Conservation (phyloP, 2,113 vertebrate species). For the Tilapia sparmanii region DNA sequence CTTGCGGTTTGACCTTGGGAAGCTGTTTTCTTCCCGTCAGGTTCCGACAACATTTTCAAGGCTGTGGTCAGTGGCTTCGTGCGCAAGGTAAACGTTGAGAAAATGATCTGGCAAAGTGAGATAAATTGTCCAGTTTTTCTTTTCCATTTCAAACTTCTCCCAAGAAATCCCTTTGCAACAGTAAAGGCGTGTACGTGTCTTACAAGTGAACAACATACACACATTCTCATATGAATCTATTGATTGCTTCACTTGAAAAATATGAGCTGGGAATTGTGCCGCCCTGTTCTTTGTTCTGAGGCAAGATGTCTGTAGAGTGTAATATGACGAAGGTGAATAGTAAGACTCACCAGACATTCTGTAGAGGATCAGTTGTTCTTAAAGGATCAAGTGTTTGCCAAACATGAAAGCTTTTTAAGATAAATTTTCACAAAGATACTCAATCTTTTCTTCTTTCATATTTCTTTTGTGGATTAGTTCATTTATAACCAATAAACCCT, state of each 20-base stretch:
- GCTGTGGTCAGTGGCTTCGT: slow-evolving; percentile 20
- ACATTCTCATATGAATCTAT: slow-evolving; percentile 24
- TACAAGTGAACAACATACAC: neutral
- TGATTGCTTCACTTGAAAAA: slow-evolving; percentile 54
- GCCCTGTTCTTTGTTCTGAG: slow-evolving; percentile 19
- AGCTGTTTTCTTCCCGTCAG: slow-evolving; percentile 15
- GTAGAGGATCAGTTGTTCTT: slow-evolving; percentile 33
- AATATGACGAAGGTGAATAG: slow-evolving; percentile 31
- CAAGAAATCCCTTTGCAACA: neutral
- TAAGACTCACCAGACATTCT: slow-evolving; percentile 2
- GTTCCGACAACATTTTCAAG: slow-evolving; percentile 29
- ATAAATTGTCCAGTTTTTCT: slow-evolving; percentile 30
- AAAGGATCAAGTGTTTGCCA: slow-evolving; percentile 35
- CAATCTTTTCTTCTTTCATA: neutral
- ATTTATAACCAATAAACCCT: neutral
- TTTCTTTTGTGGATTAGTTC: neutral
- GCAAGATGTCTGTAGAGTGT: neutral
- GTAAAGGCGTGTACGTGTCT: neutral
- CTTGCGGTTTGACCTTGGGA: slow-evolving; percentile 30
- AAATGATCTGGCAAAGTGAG: slow-evolving; percentile 32
- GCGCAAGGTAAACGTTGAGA: slow-evolving; percentile 39
- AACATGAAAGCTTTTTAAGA: neutral
- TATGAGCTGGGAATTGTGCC: slow-evolving; percentile 44
- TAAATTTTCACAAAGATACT: neutral
- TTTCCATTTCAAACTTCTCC: slow-evolving; percentile 20